phyloP scores from a whole-genome alignment of 2,113 vertebrate species.

The Aleadryas rufinucha region DNA sequence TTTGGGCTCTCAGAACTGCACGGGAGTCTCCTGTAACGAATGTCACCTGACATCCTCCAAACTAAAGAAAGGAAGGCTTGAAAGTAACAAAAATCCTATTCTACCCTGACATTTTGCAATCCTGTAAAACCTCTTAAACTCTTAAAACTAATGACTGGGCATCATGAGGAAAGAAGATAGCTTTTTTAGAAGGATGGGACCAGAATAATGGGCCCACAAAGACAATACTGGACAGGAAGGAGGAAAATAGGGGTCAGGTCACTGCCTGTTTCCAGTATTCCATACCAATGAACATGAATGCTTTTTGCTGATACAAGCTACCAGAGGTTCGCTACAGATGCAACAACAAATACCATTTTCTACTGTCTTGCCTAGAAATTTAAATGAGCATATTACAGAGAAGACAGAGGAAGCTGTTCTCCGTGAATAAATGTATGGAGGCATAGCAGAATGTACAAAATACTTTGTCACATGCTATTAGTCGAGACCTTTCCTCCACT shows the following conservation, averaged over 20 bases:
- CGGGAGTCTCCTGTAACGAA: background rate
- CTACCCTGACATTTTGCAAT: background rate
- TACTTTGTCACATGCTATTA: accelerated
- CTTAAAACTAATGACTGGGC: background rate
- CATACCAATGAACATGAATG: accelerated
- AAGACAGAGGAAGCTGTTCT: background rate
- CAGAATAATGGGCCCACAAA: background rate
- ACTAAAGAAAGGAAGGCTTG: background rate
- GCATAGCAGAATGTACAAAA: background rate
- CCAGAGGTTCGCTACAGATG: background rate
- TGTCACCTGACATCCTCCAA: background rate
- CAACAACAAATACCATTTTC: background rate
- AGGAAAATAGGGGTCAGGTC: background rate
- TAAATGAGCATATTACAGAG: background rate
- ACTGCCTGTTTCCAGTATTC: background rate
- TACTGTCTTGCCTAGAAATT: background rate
- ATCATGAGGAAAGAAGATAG: background rate
- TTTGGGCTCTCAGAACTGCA: background rate
- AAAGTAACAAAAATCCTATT: background rate
- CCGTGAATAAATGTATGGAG: background rate
- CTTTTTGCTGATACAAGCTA: background rate
- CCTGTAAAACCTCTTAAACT: background rate
- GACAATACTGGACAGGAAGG: background rate
- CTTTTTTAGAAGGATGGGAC: background rate
- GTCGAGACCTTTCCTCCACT: background rate